phyloP scores from a whole-genome alignment of 2,888 invertebrate species.

The Drosophila subquinaria region DNA sequence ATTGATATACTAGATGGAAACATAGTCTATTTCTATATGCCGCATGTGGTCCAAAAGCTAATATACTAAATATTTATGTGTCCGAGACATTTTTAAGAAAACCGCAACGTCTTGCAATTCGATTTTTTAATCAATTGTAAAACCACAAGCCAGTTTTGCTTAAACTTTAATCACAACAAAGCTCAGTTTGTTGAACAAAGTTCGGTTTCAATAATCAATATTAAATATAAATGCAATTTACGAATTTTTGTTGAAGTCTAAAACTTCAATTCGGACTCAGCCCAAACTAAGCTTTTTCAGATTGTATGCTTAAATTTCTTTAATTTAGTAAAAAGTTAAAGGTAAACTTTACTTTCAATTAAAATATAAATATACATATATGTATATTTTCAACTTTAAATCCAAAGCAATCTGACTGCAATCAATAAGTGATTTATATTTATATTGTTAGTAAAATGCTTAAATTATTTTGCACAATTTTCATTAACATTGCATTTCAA shows the following conservation, averaged over 20 bases:
- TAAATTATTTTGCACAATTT: neutral
- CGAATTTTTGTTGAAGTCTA: neutral
- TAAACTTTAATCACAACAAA: neutral
- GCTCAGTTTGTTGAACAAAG: neutral
- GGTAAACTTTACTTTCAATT: neutral
- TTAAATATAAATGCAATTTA: neutral
- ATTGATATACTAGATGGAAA: slow-evolving; percentile 45
- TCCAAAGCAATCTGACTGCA: neutral
- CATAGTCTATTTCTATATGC: slow-evolving; percentile 71
- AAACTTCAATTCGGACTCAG: neutral
- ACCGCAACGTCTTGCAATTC: neutral
- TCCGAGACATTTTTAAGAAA: slow-evolving; percentile 2
- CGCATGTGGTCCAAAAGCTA: slow-evolving; percentile 70
- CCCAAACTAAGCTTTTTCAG: neutral
- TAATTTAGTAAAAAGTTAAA: too few species aligned
- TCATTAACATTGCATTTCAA: neutral
- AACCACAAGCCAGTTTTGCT: neutral
- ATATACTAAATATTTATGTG: slow-evolving; percentile 60
- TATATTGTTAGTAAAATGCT: too few species aligned
- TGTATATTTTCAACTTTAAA: neutral
- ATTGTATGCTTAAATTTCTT: too few species aligned
- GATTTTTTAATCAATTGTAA: neutral
- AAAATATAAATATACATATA: too few species aligned
- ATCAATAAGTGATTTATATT: neutral
- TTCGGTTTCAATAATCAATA: neutral